Base-by-base conservation (phyloP, 2,888 invertebrate species). In the Synanthedon tipuliformis region DNA sequence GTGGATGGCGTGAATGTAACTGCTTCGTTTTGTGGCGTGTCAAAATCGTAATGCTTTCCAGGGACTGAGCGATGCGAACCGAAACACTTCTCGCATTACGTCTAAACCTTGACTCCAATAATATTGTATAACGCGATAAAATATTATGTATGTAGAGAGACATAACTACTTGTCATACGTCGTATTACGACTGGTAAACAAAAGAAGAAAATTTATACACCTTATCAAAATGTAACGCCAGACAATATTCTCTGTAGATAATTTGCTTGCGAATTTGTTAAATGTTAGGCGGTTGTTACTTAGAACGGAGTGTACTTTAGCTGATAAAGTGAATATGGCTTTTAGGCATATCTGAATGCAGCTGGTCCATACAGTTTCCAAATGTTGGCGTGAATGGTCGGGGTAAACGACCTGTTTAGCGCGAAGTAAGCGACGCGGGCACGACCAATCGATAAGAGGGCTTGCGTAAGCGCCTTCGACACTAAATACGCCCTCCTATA, bases 21-120 rank as follows among this genome's bases (percentile, higher is more conserved):
- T 48, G 52, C 57, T 52, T 55, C 58, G 56, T 59, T 63, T 60
- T 62, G 62, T 57, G 58, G 66, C 71, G 75, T 77, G 73, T 73
- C 78, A 72, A 80, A 81, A 75, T 62, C 54, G 59, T 80, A 78
- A 81, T 79, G 78, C 73, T 71, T 85, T 84, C 84, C 81, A 74
- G 72, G 78, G 80, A 83, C 67, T 67, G 66, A 64, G 59, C 66
- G 59, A 69, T 69, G 81, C 73, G 78, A 84, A 73, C 71, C 64
- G 77, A 79, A 71, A 69, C 78, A 67, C 61, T 68, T 63, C 68
- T 77, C 78, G 61, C 57, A 67, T 81, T 77, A 74, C 77, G 68
- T 67, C 59, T 62, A 61, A 59, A 61, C 18, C 62, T 61, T 66
- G 66, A 69, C 66, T 68, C 68, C 55, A 60, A 58, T 59, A 45